Evolutionary conservation across 2,113 vertebrate species (phyloP).

Genomic region (Sylvietta virens): DNA sequence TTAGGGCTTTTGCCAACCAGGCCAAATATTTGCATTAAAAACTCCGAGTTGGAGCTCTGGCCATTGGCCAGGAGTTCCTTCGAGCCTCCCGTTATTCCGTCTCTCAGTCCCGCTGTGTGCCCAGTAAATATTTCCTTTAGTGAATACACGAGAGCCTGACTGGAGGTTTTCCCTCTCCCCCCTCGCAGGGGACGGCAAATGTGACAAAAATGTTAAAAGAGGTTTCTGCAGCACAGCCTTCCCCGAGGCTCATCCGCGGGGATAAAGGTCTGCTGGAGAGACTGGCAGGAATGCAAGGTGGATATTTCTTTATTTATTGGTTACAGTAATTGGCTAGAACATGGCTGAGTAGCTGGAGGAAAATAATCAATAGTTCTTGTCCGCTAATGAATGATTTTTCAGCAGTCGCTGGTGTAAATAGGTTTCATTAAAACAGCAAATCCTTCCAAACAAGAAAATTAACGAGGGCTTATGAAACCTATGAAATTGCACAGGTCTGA

Average conservation of each 20-base stretch:
- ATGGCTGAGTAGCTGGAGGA: slow-evolving; percentile 27
- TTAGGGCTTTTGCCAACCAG: neutral
- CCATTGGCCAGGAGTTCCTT: neutral
- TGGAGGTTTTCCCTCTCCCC: neutral
- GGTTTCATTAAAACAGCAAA: slow-evolving; percentile 63
- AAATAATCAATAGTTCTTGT: slow-evolving; percentile 65
- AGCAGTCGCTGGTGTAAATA: slow-evolving; percentile 21
- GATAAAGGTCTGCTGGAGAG: neutral
- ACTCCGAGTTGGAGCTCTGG: neutral
- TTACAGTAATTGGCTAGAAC: slow-evolving; percentile 57
- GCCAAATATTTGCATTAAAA: neutral
- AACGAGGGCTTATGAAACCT: slow-evolving; percentile 44
- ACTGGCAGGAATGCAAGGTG: slow-evolving; percentile 12
- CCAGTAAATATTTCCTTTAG: neutral
- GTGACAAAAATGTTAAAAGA: neutral
- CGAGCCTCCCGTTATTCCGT: neutral
- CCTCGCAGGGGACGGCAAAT: neutral
- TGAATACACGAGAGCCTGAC: neutral
- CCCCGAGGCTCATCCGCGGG: neutral
- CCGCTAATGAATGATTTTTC: slow-evolving; percentile 63
- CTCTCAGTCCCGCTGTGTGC: neutral
- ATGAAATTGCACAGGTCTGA: slow-evolving; percentile 23
- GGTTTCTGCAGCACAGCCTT: neutral
- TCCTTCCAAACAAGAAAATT: slow-evolving; percentile 40
- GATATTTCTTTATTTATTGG: slow-evolving; percentile 54